Evolutionary conservation across 2,888 invertebrate genomes (phyloP), one percentile per base, ranked within the genome.

Genomic region (Zaprionus lineosus): DNA sequence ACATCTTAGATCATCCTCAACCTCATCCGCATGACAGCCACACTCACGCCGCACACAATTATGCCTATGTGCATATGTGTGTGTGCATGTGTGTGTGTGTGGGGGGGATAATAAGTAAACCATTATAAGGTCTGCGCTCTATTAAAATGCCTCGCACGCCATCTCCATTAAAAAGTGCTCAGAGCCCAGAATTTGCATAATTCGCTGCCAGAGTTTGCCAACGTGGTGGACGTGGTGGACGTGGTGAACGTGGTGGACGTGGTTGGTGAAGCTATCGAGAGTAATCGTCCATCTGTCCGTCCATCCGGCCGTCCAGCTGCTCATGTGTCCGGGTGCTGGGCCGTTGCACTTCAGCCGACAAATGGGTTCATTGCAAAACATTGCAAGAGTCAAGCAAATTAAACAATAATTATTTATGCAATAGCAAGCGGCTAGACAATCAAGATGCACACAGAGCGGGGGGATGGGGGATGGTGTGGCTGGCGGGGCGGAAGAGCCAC

Each of bases 321-420:
- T n/a, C n/a, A n/a, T n/a, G n/a, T n/a, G 33, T 8, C 12, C 28
- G 8, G 33, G n/a, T n/a, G 12, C n/a, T 14, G 5, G 33, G 12
- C 33, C 8, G 48, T 3, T 36, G 19, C 50, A 47, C 43, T 50
- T 50, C 52, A 34, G 44, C 64, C 43, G 51, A 43, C 65, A 84
- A 81, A 66, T 56, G 63, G 60, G 53, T 67, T 65, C 56, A 81
- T 84, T 66, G 60, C 58, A 73, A 52, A 65, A 52, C 44, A 43
- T 14, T 19, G 53, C 12, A 15, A 48, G 41, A 60, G 19, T 56
- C 61, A 34, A 57, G 63, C 84, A 81, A 78, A 84, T 78, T 77
- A 77, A 82, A 82, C 71, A 67, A 84, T 78, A 74, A 78, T 82
- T 74, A 84, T 81, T 76, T 78, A 70, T 61, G 57, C 69, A 69